phyloP scores from a whole-genome alignment of 1,140 invertebrate genomes.

The Drosophila lacteicornis region DNA sequence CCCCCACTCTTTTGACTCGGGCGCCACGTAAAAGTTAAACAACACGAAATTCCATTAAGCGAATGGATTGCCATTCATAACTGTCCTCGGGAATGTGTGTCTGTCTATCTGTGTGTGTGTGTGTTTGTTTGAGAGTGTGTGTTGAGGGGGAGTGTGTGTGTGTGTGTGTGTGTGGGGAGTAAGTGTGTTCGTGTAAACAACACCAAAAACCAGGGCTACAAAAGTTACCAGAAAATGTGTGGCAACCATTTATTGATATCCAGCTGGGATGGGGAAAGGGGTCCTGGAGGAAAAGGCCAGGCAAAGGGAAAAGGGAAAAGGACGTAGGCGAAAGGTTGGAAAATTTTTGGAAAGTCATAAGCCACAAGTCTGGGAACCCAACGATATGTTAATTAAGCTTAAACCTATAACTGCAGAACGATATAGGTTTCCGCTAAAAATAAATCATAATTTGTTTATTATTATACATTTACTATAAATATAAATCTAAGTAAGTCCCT shows the following conservation, averaged over 20 bases:
- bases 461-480: no score
- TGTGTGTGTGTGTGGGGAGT: background rate
- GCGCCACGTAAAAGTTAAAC: slow-evolving; percentile 70
- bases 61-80: slow-evolving; percentile 83
- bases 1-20: background rate
- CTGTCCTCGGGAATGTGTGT: slow-evolving; percentile 55
- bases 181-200: slow-evolving; percentile 21
- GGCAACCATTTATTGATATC: slow-evolving; percentile 47
- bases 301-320: background rate
- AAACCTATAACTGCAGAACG: background rate
- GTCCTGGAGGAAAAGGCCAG: background rate
- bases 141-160: no score
- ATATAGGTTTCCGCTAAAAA: no score
- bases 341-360: background rate
- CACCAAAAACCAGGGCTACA: slow-evolving; percentile 31
- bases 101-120: slow-evolving; percentile 9
- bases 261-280: background rate
- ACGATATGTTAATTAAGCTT: background rate
- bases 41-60: slow-evolving; percentile 81
- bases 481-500: no score
- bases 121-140: slow-evolving; percentile 4
- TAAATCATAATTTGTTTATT: no score
- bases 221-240: slow-evolving; percentile 39
- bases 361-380: background rate
- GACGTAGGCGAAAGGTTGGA: background rate